Conservation (phyloP, 2,113 vertebrate genomes). For the Galeopterus variegatus region DNA sequence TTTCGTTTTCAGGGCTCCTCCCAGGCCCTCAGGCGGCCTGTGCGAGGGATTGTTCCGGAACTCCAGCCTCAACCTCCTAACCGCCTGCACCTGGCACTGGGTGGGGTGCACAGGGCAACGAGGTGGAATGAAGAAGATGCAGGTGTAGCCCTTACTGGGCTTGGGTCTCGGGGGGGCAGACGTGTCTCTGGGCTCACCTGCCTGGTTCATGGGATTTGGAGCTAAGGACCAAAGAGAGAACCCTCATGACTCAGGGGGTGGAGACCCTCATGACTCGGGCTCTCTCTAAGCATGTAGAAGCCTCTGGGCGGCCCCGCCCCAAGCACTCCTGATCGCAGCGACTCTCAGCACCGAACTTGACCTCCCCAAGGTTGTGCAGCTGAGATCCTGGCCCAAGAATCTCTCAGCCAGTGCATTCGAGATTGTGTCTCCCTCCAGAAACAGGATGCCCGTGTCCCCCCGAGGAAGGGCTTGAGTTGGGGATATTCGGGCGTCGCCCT, state of each 20-base stretch:
- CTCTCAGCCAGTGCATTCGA: not conserved
- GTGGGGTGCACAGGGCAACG: accelerated
- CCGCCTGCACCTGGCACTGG: accelerated
- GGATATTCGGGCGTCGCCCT: accelerated
- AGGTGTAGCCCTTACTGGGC: accelerated
- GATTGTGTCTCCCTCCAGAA: accelerated
- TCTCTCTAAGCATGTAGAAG: accelerated
- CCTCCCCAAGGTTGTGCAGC: not conserved
- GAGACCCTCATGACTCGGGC: not conserved
- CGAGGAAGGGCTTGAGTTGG: accelerated
- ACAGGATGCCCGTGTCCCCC: accelerated
- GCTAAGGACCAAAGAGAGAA: not conserved
- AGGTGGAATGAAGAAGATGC: accelerated
- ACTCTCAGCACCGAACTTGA: not conserved
- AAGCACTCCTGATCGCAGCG: not conserved
- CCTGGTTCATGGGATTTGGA: not conserved
- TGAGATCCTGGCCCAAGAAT: not conserved
- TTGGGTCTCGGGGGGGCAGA: not conserved
- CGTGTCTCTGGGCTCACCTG: accelerated
- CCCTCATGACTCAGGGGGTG: not conserved
- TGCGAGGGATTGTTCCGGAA: not conserved
- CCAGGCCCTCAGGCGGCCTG: too few relatives aligned
- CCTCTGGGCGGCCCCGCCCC: not conserved
- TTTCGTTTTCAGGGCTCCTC: too few relatives aligned
- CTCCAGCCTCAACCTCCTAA: too few relatives aligned